These are phyloP conservation scores for Dicaeum eximium DNA, from an alignment of 2,113 vertebrate species.

Conservation along the genomic window DNA sequence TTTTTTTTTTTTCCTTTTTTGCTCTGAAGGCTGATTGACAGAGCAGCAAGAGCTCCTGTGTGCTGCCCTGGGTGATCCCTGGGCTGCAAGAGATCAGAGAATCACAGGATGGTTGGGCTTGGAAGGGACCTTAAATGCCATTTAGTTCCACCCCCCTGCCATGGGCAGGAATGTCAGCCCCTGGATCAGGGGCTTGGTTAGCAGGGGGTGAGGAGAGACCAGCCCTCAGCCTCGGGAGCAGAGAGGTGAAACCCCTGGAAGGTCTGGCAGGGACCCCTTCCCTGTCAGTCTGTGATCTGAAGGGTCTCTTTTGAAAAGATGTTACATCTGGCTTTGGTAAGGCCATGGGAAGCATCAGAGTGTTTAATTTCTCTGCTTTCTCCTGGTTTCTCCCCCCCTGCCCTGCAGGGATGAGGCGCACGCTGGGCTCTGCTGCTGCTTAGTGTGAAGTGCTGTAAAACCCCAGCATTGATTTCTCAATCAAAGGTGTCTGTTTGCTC, in stretches of 20 bases:
- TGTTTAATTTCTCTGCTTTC: background rate
- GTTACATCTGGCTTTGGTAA: background rate
- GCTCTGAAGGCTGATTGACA: background rate
- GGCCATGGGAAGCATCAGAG: background rate
- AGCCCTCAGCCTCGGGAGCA: background rate
- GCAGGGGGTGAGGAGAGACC: background rate
- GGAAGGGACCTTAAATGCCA: background rate
- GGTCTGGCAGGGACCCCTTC: background rate
- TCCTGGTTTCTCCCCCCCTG: background rate
- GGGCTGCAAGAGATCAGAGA: background rate
- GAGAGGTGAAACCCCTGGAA: background rate
- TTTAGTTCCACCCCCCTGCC: background rate
- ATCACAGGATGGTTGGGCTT: background rate
- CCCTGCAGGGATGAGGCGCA: background rate
- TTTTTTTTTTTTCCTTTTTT: fast-evolving
- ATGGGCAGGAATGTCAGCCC: background rate
- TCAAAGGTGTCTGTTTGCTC: constrained; percentile 13
- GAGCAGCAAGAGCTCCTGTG: background rate
- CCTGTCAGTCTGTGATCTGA: background rate
- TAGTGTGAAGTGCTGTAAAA: constrained; percentile 16
- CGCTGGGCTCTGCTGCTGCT: background rate
- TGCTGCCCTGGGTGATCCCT: background rate
- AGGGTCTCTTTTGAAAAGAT: background rate
- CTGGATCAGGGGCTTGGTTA: background rate
- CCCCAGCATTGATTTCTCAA: constrained; percentile 19